Evolutionary conservation across 2,888 invertebrate species (phyloP), one percentile per base, ranked within the genome.

Genomic region (Mechanitis messenoides): DNA sequence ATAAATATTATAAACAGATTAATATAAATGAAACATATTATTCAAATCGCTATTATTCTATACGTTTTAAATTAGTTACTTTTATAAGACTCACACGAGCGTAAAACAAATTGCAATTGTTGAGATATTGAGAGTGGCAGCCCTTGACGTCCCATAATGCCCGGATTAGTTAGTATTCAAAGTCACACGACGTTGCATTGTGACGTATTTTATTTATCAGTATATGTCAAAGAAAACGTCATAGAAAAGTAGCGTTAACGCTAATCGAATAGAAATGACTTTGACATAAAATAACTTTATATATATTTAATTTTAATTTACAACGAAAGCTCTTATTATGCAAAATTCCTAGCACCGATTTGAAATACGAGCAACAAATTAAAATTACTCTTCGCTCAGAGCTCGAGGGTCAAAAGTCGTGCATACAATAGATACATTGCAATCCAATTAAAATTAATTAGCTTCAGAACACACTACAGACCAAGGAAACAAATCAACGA

Each of bases 361-460:
- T 66, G 66, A 59, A 59, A 62, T 62, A 58, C 64, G 66, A 62
- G 64, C 63, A 66, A 60, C 60, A 65, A 70, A 70, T 67, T 70
- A 69, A 71, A 71, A 72, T 70, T 67, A 70, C 66, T 63, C 63
- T 64, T 63, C 69, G 76, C 76, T 77, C 76, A 76, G 75, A 74
- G 78, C 74, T 72, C 74, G 72, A 73, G 75, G 80, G 81, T 81
- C 81, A 81, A 78, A 82, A 77, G 79, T 74, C 72, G 70, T 66
- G 70, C 70, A 68, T 69, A 74, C 75, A 76, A 76, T 75, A 76
- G 76, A 75, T 75, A 73, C 72, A 75, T 74, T 76, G 73, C 75
- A 71, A 74, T 75, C 86, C 87, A 87, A 87, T 87, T 87, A 87
- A 87, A 87, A 87, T 87, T 87, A 87, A 87, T 87, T 87, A 87